Conservation (phyloP, 2,113 vertebrate genomes). For the Zapornia atra region DNA sequence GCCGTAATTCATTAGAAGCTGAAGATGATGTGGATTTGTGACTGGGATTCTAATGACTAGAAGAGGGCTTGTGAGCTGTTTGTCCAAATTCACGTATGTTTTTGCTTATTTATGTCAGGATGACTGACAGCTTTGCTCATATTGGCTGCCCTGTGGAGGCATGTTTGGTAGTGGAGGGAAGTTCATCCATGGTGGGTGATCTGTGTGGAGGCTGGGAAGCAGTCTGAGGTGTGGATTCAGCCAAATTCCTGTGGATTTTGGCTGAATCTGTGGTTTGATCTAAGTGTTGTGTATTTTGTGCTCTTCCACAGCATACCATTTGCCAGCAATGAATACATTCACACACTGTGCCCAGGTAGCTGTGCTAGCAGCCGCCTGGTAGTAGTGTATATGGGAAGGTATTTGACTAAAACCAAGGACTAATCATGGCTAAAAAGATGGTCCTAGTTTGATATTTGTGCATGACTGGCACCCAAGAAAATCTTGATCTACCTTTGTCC, state of each 20-base stretch:
- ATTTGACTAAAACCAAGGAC: neutral
- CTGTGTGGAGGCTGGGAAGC: neutral
- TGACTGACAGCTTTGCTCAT: neutral
- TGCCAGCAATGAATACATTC: neutral
- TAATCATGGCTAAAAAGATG: neutral
- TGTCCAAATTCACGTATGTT: neutral
- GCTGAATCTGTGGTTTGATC: neutral
- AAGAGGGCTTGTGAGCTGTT: neutral
- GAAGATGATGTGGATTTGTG: neutral
- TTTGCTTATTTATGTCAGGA: neutral
- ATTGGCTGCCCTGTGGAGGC: neutral
- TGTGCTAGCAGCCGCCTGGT: neutral
- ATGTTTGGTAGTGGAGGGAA: neutral
- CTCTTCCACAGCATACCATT: neutral
- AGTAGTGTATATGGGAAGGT: neutral
- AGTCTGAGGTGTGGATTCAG: neutral
- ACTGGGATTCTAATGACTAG: neutral
- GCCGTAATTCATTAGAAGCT: neutral
- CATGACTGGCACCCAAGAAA: neutral
- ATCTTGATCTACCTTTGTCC: neutral
- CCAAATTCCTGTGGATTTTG: neutral
- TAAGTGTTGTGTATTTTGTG: neutral
- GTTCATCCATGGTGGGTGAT: neutral
- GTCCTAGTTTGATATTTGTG: neutral
- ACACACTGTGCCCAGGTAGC: rapidly evolving